Percentiles rank a stretch among this genome's conserved stretches.
phyloP scores from a whole-genome alignment of 2,797 vertebrate species.

The Cirrhinus molitorella region DNA sequence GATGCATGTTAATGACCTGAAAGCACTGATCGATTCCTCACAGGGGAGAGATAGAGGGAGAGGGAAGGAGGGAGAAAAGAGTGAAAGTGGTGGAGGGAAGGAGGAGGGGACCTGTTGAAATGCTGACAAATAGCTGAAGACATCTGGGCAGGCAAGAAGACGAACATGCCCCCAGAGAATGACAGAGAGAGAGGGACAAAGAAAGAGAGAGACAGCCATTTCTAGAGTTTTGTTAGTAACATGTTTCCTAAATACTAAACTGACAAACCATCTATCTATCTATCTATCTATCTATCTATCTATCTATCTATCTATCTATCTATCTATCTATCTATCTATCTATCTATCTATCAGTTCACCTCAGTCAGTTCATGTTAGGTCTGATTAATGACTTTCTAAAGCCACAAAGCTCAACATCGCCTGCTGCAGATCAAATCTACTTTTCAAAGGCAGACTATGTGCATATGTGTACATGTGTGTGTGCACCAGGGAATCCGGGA shows the following conservation, averaged over 20 bases:
- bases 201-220: constrained; percentile 6
- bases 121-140: constrained; percentile 47
- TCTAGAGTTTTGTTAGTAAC: constrained; percentile 12
- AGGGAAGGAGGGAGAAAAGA: constrained; percentile 1
- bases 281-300: background rate
- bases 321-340: constrained; percentile 6
- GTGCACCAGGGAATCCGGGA: constrained; percentile 19
- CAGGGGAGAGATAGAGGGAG: constrained; percentile 34
- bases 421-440: constrained; percentile 14
- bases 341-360: constrained; percentile 31
- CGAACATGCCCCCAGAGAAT: constrained; percentile 39
- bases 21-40: constrained; percentile 54
- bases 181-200: constrained; percentile 15
- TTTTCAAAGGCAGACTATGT: constrained; percentile 31
- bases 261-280: background rate
- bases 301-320: background rate
- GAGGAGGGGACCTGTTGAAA: constrained; percentile 44
- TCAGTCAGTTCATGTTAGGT: constrained; percentile 48
- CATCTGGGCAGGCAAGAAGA: constrained; percentile 50
- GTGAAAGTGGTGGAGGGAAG: constrained; percentile 18
- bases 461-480: constrained; percentile 23
- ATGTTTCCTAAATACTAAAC: constrained; percentile 22
- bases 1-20: constrained; percentile 61
- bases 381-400: constrained; percentile 38
- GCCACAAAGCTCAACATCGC: constrained; percentile 14